These are phyloP conservation scores for Laspeyria flexula DNA, from an alignment of 2,888 invertebrate genomes.

Conservation along the genomic window DNA sequence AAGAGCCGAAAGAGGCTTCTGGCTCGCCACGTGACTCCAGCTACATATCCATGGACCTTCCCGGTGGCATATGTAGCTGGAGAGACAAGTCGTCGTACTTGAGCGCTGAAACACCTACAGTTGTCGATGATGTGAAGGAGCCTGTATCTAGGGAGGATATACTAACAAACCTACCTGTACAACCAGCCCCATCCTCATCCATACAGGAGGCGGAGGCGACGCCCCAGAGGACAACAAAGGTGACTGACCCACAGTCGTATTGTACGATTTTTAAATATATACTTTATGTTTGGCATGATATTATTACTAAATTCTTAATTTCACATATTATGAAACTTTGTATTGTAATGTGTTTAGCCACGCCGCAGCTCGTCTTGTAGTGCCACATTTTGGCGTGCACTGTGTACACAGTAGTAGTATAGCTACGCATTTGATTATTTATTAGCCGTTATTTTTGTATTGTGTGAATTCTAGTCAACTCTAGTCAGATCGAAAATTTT, in stretches of 20 bases:
- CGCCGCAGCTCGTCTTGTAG: slow-evolving; percentile 82
- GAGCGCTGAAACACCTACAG: slow-evolving; percentile 83
- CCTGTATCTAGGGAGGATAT: slow-evolving; percentile 76
- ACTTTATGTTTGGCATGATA: slow-evolving; percentile 85
- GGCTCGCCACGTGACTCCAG: slow-evolving; percentile 83
- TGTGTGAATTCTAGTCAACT: slow-evolving; percentile 78
- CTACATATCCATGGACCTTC: slow-evolving; percentile 90
- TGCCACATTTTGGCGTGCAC: slow-evolving; percentile 74
- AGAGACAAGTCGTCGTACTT: slow-evolving; percentile 92
- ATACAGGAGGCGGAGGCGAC: slow-evolving; percentile 73
- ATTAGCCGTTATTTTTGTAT: slow-evolving; percentile 54
- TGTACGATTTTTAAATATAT: slow-evolving; percentile 81
- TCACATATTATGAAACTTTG: slow-evolving; percentile 75
- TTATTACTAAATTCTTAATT: slow-evolving; percentile 80
- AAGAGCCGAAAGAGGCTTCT: slow-evolving; percentile 61
- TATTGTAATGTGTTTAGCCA: slow-evolving; percentile 74
- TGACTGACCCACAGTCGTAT: slow-evolving; percentile 83
- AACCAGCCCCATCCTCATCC: slow-evolving; percentile 76
- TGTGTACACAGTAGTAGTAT: slow-evolving; percentile 57
- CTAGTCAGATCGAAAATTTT: slow-evolving; percentile 48
- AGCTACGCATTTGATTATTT: slow-evolving; percentile 51
- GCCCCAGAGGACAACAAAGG: slow-evolving; percentile 76
- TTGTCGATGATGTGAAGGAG: slow-evolving; percentile 49
- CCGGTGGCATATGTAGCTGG: slow-evolving; percentile 93
- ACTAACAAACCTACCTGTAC: slow-evolving; percentile 79